Evolutionary conservation across 1,140 invertebrate species (phyloP).

Genomic region (Drosophila tropicalis): DNA sequence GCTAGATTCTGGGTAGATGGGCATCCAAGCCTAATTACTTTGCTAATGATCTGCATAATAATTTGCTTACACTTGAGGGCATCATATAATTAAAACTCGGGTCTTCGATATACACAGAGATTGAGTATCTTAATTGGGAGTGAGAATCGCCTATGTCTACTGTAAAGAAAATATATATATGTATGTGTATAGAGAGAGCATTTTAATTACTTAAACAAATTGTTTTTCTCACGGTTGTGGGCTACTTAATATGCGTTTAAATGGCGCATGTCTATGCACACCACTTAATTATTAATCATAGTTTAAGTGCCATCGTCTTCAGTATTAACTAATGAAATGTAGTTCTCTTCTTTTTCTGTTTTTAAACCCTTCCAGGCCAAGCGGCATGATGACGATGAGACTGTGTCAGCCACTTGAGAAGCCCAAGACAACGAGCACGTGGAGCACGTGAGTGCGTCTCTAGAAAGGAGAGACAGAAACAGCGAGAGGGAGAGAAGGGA

Average conservation of each 20-base stretch:
- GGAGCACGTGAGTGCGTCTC: constrained; percentile 68
- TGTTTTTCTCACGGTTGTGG: constrained; percentile 42
- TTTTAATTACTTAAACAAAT: constrained; percentile 36
- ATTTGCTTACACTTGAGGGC: constrained; percentile 67
- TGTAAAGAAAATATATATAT: too few species aligned
- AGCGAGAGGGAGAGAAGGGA: background rate
- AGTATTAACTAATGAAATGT: constrained; percentile 43
- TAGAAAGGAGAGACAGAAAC: background rate
- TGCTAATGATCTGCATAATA: constrained; percentile 78
- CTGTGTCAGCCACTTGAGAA: constrained; percentile 32
- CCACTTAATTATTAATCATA: constrained; percentile 68
- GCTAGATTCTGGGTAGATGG: too few species aligned
- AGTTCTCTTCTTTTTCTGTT: constrained; percentile 22
- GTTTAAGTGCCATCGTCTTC: constrained; percentile 45
- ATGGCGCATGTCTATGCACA: constrained; percentile 46
- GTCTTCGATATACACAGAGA: constrained; percentile 1
- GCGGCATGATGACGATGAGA: constrained; percentile 22
- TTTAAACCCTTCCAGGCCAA: constrained; percentile 38
- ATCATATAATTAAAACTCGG: constrained; percentile 64
- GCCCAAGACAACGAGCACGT: constrained; percentile 32
- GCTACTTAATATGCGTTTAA: constrained; percentile 61
- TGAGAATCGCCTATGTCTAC: background rate
- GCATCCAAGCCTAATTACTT: constrained; percentile 52
- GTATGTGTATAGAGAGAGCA: background rate
- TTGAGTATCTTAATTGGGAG: background rate